Evolutionary conservation across 2,888 invertebrate species (phyloP), one percentile per base, ranked within the genome.

Genomic region (Standfussiana lucernea): DNA sequence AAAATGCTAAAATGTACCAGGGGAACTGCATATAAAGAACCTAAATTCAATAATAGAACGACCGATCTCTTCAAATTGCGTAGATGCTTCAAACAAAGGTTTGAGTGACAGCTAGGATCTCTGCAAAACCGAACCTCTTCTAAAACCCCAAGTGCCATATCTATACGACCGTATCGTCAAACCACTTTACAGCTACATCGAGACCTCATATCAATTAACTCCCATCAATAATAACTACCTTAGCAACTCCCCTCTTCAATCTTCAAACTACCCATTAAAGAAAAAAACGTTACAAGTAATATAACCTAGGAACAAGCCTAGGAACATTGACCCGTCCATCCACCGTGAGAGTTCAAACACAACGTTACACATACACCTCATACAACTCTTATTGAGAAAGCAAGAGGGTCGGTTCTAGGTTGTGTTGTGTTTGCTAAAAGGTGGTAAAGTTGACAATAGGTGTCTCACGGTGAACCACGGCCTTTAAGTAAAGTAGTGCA

Each of bases 401-500:
- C 0, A 0, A 21, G 53, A 86, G 0, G 24, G 75, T n/a, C 47
- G 6, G 53, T 75, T 89, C 89, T 91, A 56, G 13, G 59, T 72
- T 65, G 81, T 37, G 4, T 69, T 5, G 32, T 18, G 61, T 15
- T 24, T 18, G 21, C 66, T 32, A 35, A 79, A 72, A 83, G 75
- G 71, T 91, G 87, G 92, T 86, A 67, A 77, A 79, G 73, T 87
- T 90, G 86, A 95, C 95, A 96, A 95, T 95, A 88, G 92, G 87
- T 90, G 91, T 95, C 95, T 88, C 95, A 95, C 94, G 93, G 88
- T 90, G 86, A 80, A 68, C 71, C 64, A 89, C 92, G 92, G 93
- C 88, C 86, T 88, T 91, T 90, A 92, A 93, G 93, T 93, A 91
- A 94, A 96, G 89, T 95, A 95, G 95, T 93, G 92, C 95, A 94